Evolutionary conservation across 2,888 invertebrate genomes (phyloP).

Genomic region (Mythimna lalbum): DNA sequence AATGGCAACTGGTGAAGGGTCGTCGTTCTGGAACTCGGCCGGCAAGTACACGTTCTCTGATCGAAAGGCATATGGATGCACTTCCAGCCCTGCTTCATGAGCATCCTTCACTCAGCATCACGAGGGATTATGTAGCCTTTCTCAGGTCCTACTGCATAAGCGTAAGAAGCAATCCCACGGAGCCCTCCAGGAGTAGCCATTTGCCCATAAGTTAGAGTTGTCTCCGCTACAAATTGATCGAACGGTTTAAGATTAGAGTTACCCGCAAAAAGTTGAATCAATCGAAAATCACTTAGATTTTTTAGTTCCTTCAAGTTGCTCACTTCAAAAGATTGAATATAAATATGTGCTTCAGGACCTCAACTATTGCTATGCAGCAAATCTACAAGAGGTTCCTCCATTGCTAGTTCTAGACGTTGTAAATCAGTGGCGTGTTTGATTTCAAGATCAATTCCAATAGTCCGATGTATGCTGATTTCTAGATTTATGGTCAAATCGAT

Average conservation of each 20-base stretch:
- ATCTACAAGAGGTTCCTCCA: constrained; percentile 82
- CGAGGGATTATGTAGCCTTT: constrained; percentile 83
- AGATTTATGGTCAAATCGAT: constrained; percentile 83
- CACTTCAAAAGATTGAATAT: constrained; percentile 87
- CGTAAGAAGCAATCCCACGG: constrained; percentile 82
- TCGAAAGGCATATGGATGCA: constrained; percentile 86
- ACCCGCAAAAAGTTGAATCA: constrained; percentile 78
- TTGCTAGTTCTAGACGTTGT: constrained; percentile 77
- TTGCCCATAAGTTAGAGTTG: constrained; percentile 79
- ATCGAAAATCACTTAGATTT: constrained; percentile 78
- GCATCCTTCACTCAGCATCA: constrained; percentile 77
- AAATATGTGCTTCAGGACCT: constrained; percentile 77
- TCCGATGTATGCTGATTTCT: constrained; percentile 76
- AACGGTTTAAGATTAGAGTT: constrained; percentile 70
- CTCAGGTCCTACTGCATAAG: constrained; percentile 84
- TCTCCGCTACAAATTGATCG: constrained; percentile 77
- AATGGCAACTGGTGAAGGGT: constrained; percentile 70
- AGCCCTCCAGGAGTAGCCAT: constrained; percentile 85
- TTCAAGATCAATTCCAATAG: constrained; percentile 85
- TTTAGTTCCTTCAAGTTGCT: constrained; percentile 82
- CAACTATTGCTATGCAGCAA: constrained; percentile 81
- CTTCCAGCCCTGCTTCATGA: constrained; percentile 82
- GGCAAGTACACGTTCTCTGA: constrained; percentile 83
- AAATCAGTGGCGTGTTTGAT: constrained; percentile 85
- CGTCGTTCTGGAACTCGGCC: constrained; percentile 76